phyloP scores from a whole-genome alignment of 2,113 vertebrate species.

The Lonchura striata region DNA sequence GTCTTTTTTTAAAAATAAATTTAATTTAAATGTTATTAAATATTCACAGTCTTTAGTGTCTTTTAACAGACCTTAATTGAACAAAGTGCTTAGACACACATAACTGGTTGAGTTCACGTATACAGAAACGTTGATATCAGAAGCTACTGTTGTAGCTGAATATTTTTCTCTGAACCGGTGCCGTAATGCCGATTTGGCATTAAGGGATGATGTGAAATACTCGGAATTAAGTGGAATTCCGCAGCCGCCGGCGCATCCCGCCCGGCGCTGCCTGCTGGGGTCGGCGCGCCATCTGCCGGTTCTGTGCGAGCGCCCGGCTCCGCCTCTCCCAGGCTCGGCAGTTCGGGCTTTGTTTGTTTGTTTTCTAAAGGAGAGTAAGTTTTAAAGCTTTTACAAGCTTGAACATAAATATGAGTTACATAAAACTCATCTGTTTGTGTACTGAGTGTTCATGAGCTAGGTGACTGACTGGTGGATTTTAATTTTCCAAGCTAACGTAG shows the following conservation, averaged over 20 bases:
- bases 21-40: neutral
- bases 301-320: accelerated
- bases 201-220: neutral
- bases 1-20: accelerated
- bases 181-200: neutral
- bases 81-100: neutral
- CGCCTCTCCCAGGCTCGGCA: accelerated
- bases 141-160: neutral
- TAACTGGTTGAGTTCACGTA: neutral
- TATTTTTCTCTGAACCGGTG: neutral
- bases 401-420: neutral
- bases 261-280: neutral
- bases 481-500: neutral
- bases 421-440: neutral
- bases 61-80: neutral
- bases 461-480: neutral
- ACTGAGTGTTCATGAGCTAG: neutral
- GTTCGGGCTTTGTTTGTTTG: accelerated
- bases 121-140: neutral
- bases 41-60: neutral
- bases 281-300: slow-evolving; percentile 43
- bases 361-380: neutral
- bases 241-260: accelerated
- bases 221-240: neutral
- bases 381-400: neutral